Evolutionary conservation across 2,113 vertebrate species (phyloP).

Genomic region (Progne subis): DNA sequence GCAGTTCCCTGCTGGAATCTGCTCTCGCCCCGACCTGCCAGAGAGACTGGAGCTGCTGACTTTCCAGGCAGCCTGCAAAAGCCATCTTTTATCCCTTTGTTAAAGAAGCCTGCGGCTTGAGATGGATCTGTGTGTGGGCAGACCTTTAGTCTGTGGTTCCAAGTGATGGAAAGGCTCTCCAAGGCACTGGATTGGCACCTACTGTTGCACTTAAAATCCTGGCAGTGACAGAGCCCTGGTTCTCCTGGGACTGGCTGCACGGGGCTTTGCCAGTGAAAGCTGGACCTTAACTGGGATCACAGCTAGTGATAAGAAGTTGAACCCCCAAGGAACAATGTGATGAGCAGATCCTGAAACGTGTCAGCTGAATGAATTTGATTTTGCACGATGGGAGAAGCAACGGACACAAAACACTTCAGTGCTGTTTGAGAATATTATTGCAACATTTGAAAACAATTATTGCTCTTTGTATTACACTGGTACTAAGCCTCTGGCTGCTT

Average conservation of each 20-base stretch:
- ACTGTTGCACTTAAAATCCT: neutral
- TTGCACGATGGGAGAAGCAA: neutral
- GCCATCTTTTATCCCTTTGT: constrained; percentile 49
- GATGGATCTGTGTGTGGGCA: constrained; percentile 39
- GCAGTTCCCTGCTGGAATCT: constrained; percentile 36
- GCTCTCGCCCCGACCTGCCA: neutral
- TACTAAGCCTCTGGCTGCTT: constrained; percentile 20
- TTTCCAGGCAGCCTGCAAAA: constrained; percentile 52
- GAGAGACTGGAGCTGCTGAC: constrained; percentile 18
- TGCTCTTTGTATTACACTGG: neutral
- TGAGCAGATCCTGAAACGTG: neutral
- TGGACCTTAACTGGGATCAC: neutral
- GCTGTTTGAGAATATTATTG: neutral
- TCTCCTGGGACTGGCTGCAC: neutral
- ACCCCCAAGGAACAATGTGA: neutral
- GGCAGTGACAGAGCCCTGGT: neutral
- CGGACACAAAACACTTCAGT: neutral
- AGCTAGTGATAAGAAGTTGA: neutral
- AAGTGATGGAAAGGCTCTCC: neutral
- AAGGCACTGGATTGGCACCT: neutral
- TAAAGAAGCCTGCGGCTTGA: constrained; percentile 1
- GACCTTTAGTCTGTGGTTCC: neutral
- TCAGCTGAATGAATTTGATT: neutral
- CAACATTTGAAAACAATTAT: constrained; percentile 35
- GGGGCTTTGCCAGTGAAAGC: neutral